These are phyloP conservation scores for Nebria salina DNA, from an alignment of 2,888 invertebrate genomes.

Conservation along the genomic window DNA sequence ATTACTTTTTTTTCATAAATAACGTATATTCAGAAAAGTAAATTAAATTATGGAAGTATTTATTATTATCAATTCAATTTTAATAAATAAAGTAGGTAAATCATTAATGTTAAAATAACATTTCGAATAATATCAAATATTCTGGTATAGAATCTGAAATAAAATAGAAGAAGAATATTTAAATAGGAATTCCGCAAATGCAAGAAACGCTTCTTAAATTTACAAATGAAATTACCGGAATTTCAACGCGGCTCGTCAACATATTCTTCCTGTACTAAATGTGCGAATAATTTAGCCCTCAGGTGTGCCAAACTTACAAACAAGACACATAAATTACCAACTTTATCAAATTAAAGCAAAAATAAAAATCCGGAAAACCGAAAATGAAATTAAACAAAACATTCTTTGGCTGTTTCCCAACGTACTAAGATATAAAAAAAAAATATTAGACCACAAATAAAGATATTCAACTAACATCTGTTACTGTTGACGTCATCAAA, in stretches of 20 bases:
- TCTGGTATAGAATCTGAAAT: too few species aligned
- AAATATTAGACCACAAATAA: neutral
- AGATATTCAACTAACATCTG: neutral
- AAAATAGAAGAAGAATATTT: too few species aligned
- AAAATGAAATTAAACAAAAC: neutral
- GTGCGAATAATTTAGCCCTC: neutral
- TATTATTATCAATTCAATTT: too few species aligned
- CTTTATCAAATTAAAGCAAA: neutral
- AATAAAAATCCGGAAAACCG: neutral
- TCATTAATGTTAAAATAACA: too few species aligned
- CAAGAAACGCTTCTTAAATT: neutral
- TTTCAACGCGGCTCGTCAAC: neutral
- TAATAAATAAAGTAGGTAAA: too few species aligned
- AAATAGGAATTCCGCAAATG: neutral
- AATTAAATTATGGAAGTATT: too few species aligned
- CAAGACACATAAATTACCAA: constrained; percentile 1
- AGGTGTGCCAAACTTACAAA: neutral
- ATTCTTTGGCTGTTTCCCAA: neutral
- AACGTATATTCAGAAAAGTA: too few species aligned
- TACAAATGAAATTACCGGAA: neutral
- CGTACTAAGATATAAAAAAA: neutral
- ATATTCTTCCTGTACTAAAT: neutral
- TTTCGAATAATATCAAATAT: too few species aligned
- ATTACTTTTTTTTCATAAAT: too few species aligned
- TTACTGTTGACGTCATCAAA: neutral